phyloP scores from a whole-genome alignment of 2,797 vertebrate genomes.

The Sarcoramphus papa region DNA sequence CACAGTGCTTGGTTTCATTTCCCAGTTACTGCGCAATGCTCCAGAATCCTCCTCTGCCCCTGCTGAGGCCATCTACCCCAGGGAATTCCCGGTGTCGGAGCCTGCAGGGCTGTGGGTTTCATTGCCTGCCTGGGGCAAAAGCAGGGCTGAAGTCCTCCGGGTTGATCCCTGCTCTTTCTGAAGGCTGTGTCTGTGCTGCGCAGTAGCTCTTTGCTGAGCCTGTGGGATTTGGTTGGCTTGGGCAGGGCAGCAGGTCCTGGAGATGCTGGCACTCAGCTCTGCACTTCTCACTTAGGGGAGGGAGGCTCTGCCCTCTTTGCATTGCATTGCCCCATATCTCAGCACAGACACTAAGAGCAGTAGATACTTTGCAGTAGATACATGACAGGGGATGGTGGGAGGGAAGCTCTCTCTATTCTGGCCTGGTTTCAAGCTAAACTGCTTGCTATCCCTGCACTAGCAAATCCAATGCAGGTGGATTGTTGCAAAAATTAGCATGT shows the following conservation, averaged over 20 bases:
- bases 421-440: background rate
- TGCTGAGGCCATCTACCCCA: background rate
- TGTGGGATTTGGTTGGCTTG: background rate
- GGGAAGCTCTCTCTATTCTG: background rate
- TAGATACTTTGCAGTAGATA: background rate
- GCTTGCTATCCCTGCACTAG: background rate
- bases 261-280: background rate
- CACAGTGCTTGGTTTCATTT: constrained; percentile 22
- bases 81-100: background rate
- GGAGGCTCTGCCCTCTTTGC: background rate
- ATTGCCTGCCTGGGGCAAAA: background rate
- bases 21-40: background rate
- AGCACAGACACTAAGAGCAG: background rate
- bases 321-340: background rate
- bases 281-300: accelerated
- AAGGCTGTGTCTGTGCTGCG: background rate
- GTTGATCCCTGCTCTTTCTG: background rate
- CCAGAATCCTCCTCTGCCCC: background rate
- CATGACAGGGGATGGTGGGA: background rate
- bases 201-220: background rate
- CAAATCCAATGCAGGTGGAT: background rate
- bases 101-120: background rate
- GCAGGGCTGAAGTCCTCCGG: background rate
- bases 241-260: background rate
- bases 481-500: background rate